Percentiles rank a stretch among this genome's conserved stretches.
Evolutionary conservation across 2,888 invertebrate species (phyloP).

Genomic region (Julus scandinavius): DNA sequence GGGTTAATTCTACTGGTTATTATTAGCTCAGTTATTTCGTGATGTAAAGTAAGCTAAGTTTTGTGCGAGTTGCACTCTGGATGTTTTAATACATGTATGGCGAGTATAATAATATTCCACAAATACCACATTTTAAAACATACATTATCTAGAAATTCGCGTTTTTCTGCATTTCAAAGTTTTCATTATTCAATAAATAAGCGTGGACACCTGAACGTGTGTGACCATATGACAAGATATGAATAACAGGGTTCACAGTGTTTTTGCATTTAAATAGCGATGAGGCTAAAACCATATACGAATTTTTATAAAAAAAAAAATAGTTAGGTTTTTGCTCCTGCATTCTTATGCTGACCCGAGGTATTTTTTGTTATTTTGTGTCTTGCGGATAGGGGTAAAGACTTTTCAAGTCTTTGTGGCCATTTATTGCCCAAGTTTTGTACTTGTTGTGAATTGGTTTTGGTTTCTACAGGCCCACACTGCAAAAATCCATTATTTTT

Average conservation of each 20-base stretch:
- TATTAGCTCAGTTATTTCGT: too few relatives aligned
- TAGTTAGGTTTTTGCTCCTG: background rate
- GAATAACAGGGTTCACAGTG: background rate
- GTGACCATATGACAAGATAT: background rate
- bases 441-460: background rate
- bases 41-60: too few relatives aligned
- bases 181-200: background rate
- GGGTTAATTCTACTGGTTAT: too few relatives aligned
- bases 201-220: background rate
- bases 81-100: background rate
- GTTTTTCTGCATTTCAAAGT: conserved; percentile 10
- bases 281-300: background rate
- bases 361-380: background rate
- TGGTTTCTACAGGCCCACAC: background rate
- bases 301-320: too few relatives aligned
- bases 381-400: background rate
- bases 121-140: conserved; percentile 3
- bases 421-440: background rate
- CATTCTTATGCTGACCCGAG: conserved; percentile 3
- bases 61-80: background rate
- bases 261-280: background rate
- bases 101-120: background rate
- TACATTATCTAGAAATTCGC: background rate
- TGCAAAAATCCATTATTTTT: background rate
- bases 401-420: background rate